A percentile compares a stretch with the other conserved stretches of the same genome.
Evolutionary conservation across 2,113 vertebrate species (phyloP).

Genomic region (Rhinichthys klamathensis): DNA sequence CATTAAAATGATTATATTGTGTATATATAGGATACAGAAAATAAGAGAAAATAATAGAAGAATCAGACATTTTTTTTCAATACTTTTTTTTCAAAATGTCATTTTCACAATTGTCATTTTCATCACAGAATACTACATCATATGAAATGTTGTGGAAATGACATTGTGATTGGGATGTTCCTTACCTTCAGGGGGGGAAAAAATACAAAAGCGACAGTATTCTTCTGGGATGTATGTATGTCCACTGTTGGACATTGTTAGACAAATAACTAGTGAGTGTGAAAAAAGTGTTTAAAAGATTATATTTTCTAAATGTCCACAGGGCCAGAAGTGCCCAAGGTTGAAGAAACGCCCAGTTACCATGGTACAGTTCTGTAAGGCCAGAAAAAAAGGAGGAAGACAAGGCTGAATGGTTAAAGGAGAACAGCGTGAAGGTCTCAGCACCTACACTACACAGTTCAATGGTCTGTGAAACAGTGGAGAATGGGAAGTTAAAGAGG

Average conservation of each 20-base stretch:
- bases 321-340: neutral
- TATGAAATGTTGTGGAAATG: neutral
- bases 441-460: constrained; percentile 36
- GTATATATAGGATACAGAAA: neutral
- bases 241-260: neutral
- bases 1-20: neutral
- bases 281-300: neutral
- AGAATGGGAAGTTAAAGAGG: constrained; percentile 14
- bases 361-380: neutral
- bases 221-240: neutral
- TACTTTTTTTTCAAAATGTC: neutral
- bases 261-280: neutral
- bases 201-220: neutral
- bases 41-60: neutral
- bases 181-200: neutral
- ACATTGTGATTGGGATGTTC: neutral
- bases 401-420: constrained; percentile 5
- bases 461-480: constrained; percentile 30
- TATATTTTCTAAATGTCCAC: neutral
- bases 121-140: neutral
- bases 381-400: neutral
- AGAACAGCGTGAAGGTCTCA: constrained; percentile 29
- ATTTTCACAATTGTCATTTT: neutral
- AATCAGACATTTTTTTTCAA: neutral
- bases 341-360: neutral